phyloP scores from a whole-genome alignment of 53 echinoderm and acorn worm genomes.

The Pentamera pediparva region DNA sequence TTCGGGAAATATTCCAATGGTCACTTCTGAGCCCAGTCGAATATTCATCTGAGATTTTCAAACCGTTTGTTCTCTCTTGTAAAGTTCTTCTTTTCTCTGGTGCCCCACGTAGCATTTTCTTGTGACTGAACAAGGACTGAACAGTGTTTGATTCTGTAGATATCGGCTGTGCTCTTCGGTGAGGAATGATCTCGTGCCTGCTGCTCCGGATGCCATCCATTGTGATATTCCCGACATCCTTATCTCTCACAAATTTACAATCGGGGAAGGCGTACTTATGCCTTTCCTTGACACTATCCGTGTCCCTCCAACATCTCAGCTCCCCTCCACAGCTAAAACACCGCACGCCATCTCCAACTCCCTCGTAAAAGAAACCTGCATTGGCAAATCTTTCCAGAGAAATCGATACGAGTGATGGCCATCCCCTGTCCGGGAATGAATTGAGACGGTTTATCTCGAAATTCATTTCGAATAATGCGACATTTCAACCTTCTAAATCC shows the following conservation, averaged over 20 bases:
- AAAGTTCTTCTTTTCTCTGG: not conserved
- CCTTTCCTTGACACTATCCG: not conserved
- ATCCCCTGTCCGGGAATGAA: not conserved
- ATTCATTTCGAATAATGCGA: conserved; percentile 28
- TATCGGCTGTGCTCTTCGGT: not conserved
- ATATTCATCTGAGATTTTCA: too few species aligned
- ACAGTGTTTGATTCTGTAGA: not conserved
- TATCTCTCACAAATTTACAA: conserved; percentile 6
- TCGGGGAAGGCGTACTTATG: not conserved
- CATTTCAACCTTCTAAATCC: too few species aligned
- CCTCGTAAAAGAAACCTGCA: conserved; percentile 17
- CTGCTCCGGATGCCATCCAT: not conserved
- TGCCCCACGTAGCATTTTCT: not conserved
- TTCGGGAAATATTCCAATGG: too few species aligned
- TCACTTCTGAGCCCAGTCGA: too few species aligned
- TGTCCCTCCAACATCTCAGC: not conserved
- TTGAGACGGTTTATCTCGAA: not conserved
- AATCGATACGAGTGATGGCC: not conserved
- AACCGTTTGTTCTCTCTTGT: too few species aligned
- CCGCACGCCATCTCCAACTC: not conserved
- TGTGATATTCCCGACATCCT: not conserved
- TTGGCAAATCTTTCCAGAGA: not conserved
- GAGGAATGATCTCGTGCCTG: not conserved
- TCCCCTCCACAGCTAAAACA: conserved; percentile 6
- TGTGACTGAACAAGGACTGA: not conserved